phyloP scores from a whole-genome alignment of 2,888 invertebrate genomes.

The Diarsia brunnea region DNA sequence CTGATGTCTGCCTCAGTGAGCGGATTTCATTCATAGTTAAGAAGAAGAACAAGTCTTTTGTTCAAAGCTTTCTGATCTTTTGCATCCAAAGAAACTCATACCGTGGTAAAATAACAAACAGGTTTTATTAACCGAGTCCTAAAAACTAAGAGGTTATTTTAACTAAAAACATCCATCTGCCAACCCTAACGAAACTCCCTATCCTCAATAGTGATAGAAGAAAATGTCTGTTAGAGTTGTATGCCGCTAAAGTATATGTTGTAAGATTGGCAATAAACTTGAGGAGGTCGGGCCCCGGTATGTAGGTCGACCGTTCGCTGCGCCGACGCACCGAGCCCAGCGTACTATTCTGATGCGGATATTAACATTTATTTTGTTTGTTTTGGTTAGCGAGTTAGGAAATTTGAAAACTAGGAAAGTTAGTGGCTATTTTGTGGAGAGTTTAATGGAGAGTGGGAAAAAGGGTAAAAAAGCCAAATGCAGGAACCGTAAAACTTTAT shows the following conservation, averaged over 20 bases:
- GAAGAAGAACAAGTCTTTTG: too few species aligned
- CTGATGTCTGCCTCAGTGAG: too few species aligned
- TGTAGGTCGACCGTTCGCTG: constrained; percentile 84
- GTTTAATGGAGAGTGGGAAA: neutral
- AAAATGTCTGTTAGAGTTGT: constrained; percentile 37
- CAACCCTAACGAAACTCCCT: constrained; percentile 24
- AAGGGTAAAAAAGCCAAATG: neutral
- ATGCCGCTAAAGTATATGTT: constrained; percentile 55
- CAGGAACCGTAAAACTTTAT: neutral
- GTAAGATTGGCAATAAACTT: constrained; percentile 83
- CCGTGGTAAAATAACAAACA: too few species aligned
- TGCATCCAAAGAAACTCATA: too few species aligned
- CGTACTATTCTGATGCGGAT: constrained; percentile 72
- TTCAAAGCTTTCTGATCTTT: too few species aligned
- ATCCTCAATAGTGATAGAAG: constrained; percentile 33
- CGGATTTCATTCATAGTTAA: too few species aligned
- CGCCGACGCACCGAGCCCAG: constrained; percentile 57
- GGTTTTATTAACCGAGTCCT: too few species aligned
- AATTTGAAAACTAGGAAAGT: neutral
- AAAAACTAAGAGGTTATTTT: too few species aligned
- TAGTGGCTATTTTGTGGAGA: neutral
- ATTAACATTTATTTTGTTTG: constrained; percentile 33
- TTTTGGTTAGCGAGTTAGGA: neutral
- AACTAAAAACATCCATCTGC: neutral
- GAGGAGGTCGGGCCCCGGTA: constrained; percentile 83